Conservation (phyloP, 1,140 invertebrate species). For the Orussus abietinus region DNA sequence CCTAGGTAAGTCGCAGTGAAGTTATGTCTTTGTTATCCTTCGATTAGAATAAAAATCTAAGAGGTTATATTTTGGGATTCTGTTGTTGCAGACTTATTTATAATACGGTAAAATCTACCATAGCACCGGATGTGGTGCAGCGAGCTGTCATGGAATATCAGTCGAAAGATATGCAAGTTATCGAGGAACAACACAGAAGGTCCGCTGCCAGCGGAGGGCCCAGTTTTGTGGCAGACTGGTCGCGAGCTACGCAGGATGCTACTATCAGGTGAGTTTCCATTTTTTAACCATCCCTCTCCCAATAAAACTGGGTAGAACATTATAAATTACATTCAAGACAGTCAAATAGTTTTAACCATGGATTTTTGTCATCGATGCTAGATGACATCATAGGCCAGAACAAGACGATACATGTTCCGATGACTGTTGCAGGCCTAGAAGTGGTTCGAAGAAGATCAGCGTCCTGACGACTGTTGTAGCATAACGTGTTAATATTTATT, state of each 20-base stretch:
- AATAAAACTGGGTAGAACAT: neutral
- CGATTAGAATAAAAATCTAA: slow-evolving; percentile 8
- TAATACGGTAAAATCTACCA: slow-evolving; percentile 35
- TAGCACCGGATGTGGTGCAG: slow-evolving; percentile 44
- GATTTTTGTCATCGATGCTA: slow-evolving; percentile 3
- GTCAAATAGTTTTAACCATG: slow-evolving; percentile 1
- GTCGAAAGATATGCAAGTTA: slow-evolving; percentile 24
- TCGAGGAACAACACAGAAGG: no score
- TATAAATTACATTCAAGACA: neutral
- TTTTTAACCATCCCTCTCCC: neutral
- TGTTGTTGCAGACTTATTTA: slow-evolving; percentile 35
- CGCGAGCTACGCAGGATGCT: slow-evolving; percentile 44
- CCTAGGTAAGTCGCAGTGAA: slow-evolving; percentile 68
- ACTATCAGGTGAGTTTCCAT: slow-evolving; percentile 40
- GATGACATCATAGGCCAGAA: neutral
- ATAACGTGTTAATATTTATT: slow-evolving; percentile 23
- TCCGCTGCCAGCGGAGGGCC: slow-evolving; percentile 33
- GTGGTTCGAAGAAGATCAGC: slow-evolving; percentile 32
- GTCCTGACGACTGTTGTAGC: slow-evolving; percentile 44
- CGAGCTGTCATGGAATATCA: slow-evolving; percentile 24
- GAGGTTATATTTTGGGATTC: slow-evolving; percentile 1
- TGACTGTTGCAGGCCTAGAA: slow-evolving; percentile 31
- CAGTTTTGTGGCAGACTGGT: slow-evolving; percentile 46
- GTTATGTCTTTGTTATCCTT: neutral
- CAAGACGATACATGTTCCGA: neutral